Evolutionary conservation across 2,113 vertebrate genomes (phyloP), one percentile per base, ranked within the genome.

Genomic region (Anoplopoma fimbria): DNA sequence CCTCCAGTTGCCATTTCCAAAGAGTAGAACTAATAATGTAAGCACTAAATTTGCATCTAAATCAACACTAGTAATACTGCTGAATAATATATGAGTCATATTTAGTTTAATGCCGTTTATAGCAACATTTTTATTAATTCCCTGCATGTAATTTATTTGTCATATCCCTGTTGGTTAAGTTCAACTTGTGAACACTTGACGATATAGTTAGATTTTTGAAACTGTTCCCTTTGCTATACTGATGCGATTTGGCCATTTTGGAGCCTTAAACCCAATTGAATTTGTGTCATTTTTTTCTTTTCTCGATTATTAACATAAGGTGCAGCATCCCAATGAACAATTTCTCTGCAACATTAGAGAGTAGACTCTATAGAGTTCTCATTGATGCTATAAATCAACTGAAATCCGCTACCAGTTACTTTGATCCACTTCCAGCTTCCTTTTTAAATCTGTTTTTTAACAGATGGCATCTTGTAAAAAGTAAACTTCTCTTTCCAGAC

Each of bases 171-270:
- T 5, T 45, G 55, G 36, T 23, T 40, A 12, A 40, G 51, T 42
- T 71, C 17, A 58, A 13, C 69, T 58, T 51, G 29, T 69, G 47
- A 69, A 21, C 45, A 8, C 4, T 69, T 60, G 40, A 70, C 38
- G 15, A 14, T 62, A 40, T 29, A 36, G 51, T 12, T 58, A 10
- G 6, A 57, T 57, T 33, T 40, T 45, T 70, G n/a, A 57, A 34
- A 57, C 34, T 0, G 21, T 12, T 27, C 14, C 9, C 53, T 58
- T 58, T 47, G 25, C 55, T 42, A 3, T 42, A 57, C 53, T 57
- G 17, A 58, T 27, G 49, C 4, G 4, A 14, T 45, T 73, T 58
- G 4, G 17, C n/a, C 14, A 19, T 19, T 55, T 42, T 64, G 19
- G 14, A 71, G 21, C 17, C 9, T 51, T 15, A 36, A 0, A 0